These are phyloP conservation scores for Novumbra hubbsi DNA, from an alignment of 2,797 vertebrate species.

Conservation along the genomic window DNA sequence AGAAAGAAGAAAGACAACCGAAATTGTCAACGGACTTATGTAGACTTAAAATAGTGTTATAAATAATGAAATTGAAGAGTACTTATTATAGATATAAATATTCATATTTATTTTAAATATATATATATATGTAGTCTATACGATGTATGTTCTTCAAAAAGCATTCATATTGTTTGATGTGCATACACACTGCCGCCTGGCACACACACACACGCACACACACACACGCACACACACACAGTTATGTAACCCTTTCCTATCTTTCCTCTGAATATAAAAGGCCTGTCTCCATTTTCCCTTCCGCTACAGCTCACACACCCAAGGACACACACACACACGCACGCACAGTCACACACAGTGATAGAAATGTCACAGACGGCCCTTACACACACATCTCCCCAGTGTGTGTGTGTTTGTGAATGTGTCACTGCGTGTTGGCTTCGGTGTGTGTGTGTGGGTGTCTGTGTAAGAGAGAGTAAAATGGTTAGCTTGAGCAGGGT, in stretches of 20 bases:
- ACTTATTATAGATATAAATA: no score
- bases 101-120: no score
- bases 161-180: no score
- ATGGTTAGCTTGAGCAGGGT: not conserved
- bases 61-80: no score
- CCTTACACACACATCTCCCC: not conserved
- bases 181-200: not conserved
- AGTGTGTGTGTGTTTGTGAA: not conserved
- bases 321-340: not conserved
- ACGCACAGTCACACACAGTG: conserved; percentile 1
- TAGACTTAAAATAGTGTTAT: no score
- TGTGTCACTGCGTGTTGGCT: conserved; percentile 31
- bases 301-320: not conserved
- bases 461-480: conserved; percentile 18
- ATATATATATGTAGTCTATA: no score
- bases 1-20: no score
- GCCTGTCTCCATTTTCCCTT: not conserved
- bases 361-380: conserved; percentile 7
- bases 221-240: not conserved
- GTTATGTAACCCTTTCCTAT: not conserved
- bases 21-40: no score
- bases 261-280: no score
- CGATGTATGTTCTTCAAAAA: no score
- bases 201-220: not conserved
- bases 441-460: conserved; percentile 15